Evolutionary conservation across 2,888 invertebrate species (phyloP), one percentile per base, ranked within the genome.

Genomic region (Reticulitermes lucifugus): DNA sequence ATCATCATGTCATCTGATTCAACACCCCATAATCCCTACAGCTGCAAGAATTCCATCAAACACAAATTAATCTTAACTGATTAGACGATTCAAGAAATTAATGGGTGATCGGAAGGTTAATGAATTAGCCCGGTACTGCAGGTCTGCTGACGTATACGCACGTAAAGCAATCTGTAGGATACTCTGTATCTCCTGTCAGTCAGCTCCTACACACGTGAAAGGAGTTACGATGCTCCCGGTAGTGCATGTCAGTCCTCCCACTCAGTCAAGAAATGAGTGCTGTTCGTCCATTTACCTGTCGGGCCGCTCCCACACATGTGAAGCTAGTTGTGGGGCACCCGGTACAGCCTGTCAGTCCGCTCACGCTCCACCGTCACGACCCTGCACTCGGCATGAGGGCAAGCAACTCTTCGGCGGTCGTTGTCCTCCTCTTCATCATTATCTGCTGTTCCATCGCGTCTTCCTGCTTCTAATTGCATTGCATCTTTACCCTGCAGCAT

Each of bases 331-430:
- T 46, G 51, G 46, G 9, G 12, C 77, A 77, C n/a, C 46, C 77
- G 35, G 46, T 77, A 35, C 41, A n/a, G 22, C 35, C 80, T 81
- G 81, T 70, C 65, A 81, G 81, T 60, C 65, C 65, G 46, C 81
- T 81, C 81, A 81, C 81, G 81, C 81, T 81, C 81, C 70, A 70
- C 46, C 81, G 81, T 81, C 81, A 81, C 81, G 81, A 81, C n/a
- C n/a, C 65, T 81, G 60, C 81, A 81, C 81, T 65, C 43, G n/a
- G 81, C 60, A 43, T 25, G 81, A 70, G 81, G 81, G 81, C 81
- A 81, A 81, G 25, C 81, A 81, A 81, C 79, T 60, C 60, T 51
- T 22, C 71, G 25, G 41, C 73, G 88, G 89, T 83, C 90, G 25
- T 75, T 55, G 43, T 84, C 65, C 84, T 77, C 55, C 10, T 46